These are phyloP conservation scores for Ligdia adustata DNA, from an alignment of 2,888 invertebrate genomes.

Conservation along the genomic window DNA sequence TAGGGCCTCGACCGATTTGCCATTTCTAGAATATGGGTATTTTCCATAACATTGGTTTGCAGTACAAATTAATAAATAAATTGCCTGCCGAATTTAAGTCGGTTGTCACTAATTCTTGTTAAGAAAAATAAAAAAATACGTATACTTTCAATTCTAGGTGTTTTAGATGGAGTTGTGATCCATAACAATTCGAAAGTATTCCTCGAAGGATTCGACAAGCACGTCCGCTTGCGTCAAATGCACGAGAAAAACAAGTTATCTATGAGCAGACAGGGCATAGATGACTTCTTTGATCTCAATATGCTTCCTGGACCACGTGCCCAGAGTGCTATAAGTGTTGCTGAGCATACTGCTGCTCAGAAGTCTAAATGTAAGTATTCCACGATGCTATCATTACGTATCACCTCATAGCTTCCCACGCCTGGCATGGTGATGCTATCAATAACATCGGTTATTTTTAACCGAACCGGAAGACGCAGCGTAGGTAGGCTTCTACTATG, in stretches of 20 bases:
- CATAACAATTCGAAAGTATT: slow-evolving; percentile 85
- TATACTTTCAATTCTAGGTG: slow-evolving; percentile 63
- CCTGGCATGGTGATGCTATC: too few species aligned
- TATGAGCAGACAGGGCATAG: slow-evolving; percentile 53
- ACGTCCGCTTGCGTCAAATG: slow-evolving; percentile 75
- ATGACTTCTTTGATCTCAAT: slow-evolving; percentile 72
- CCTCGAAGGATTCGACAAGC: slow-evolving; percentile 85
- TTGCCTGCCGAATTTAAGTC: too few species aligned
- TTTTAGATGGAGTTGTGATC: slow-evolving; percentile 84
- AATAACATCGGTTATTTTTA: too few species aligned
- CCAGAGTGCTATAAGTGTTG: slow-evolving; percentile 58
- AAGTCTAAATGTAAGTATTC: slow-evolving; percentile 57
- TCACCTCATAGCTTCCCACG: too few species aligned
- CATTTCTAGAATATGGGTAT: too few species aligned
- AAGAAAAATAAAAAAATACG: background rate
- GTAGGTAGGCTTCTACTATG: too few species aligned
- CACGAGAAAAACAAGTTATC: slow-evolving; percentile 63
- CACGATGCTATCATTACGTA: background rate
- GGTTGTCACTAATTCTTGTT: too few species aligned
- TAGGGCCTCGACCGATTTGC: too few species aligned
- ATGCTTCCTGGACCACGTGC: slow-evolving; percentile 66
- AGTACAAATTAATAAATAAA: too few species aligned
- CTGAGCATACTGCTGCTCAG: slow-evolving; percentile 50
- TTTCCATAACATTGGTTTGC: too few species aligned
- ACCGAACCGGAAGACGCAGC: too few species aligned